phyloP scores from a whole-genome alignment of 2,797 vertebrate genomes.

The Neomorphus geoffroyi region DNA sequence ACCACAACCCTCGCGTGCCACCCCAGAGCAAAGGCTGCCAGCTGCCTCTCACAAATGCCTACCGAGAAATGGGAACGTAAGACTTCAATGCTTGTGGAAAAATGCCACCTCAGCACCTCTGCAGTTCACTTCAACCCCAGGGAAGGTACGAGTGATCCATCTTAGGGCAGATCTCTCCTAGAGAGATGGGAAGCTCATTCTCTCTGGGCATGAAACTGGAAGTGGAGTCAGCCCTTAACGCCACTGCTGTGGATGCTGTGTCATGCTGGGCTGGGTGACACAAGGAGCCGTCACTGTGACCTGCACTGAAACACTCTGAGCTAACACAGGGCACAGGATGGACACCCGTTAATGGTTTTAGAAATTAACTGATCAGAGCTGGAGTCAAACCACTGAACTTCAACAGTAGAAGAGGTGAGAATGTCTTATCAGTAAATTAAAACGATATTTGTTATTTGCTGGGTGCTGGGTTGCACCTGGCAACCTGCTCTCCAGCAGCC shows the following conservation, averaged over 20 bases:
- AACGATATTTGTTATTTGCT: too few species aligned
- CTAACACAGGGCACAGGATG: not conserved
- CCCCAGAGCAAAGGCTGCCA: not conserved
- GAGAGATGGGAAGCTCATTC: not conserved
- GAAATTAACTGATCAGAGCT: not conserved
- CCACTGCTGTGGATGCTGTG: not conserved
- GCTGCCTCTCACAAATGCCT: not conserved
- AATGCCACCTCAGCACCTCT: not conserved
- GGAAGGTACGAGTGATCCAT: not conserved
- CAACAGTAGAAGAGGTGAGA: not conserved
- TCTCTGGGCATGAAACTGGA: not conserved
- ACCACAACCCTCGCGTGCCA: not conserved
- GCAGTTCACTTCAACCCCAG: not conserved
- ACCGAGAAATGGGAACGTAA: not conserved
- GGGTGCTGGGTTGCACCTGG: not conserved
- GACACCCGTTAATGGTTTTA: not conserved
- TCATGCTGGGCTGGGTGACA: not conserved
- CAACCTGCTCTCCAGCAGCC: not conserved
- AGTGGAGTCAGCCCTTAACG: not conserved
- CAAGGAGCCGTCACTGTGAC: not conserved
- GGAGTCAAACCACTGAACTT: not conserved
- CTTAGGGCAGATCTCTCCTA: not conserved
- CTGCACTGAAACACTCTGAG: not conserved
- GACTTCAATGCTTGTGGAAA: not conserved
- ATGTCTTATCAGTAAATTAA: not conserved